Percentiles rank a stretch among this genome's conserved stretches.
Evolutionary conservation across 2,797 vertebrate species (phyloP).

Genomic region (Octomys mimax): DNA sequence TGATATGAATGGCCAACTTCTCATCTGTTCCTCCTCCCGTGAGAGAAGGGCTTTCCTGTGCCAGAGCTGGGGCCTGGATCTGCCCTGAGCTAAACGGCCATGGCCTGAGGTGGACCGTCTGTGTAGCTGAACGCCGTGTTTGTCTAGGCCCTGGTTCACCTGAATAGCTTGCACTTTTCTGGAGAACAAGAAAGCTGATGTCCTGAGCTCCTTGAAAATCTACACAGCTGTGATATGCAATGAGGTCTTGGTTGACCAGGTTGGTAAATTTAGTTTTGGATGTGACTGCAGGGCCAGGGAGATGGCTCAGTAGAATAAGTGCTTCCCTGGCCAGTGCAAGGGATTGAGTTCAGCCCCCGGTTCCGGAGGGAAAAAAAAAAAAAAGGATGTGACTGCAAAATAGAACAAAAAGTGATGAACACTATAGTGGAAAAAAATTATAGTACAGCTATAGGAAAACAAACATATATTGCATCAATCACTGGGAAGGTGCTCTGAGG

Average conservation of each 20-base stretch:
- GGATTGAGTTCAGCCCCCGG: no score
- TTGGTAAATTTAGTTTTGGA: neutral
- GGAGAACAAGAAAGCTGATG: neutral
- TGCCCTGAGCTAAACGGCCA: neutral
- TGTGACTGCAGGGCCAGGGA: neutral
- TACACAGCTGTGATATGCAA: neutral
- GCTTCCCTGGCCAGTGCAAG: no score
- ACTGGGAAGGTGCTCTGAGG: neutral
- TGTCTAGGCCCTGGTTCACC: neutral
- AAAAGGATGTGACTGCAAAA: conserved; percentile 6
- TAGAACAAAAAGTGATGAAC: neutral
- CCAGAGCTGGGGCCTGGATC: fast-evolving
- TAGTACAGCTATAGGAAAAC: conserved; percentile 14
- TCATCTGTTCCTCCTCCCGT: neutral
- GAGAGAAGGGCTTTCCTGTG: neutral
- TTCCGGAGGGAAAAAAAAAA: no score
- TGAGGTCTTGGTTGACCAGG: neutral
- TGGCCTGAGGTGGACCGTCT: neutral
- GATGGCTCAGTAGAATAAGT: no score
- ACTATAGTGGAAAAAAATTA: no score
- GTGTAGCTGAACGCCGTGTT: neutral
- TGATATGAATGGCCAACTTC: neutral
- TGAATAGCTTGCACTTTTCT: neutral
- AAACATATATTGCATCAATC: neutral
- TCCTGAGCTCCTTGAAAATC: neutral